Evolutionary conservation across 64 coral and sea anemone genomes (phyloP), one percentile per base, ranked within the genome.

Genomic region (Hydrozoanthus tunicans): DNA sequence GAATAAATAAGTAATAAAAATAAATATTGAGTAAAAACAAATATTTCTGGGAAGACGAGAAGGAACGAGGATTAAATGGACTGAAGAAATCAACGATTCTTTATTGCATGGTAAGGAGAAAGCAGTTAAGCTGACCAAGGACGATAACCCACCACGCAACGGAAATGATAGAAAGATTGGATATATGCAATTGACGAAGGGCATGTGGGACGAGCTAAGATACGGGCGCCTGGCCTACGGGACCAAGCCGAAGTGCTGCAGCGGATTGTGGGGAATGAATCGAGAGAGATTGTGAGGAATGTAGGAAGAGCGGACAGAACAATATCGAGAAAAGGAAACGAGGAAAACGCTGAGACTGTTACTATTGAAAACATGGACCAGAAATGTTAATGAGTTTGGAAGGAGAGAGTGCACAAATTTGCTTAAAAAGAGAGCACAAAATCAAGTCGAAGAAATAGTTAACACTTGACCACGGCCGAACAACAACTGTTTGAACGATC

Each of bases 171-270:
- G 79, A 54, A 81, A 81, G 61, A n/a, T 25, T 53, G 79, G 79
- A 81, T 81, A 62, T 56, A 81, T 81, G 79, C 53, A 81, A 55
- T 23, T 81, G 15, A 81, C 25, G 79, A 81, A 13, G 52, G 79
- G 60, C n/a, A 26, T 81, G 79, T 81, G 79, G 79, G 57, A 81
- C 3, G 61, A 59, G 15, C 53, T 53, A 5, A 55, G 52, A 13
- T 81, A 59, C 60, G 52, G 56, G 15, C 56, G 60, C 26, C 43
- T 81, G n/a, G 61, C 7, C 5, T 72, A 72, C 23, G 69, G 14
- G 69, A 72, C 0, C 0, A 43, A 0, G 32, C 32, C 32, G 0
- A 0, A 43, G 32, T 2, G 32, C 32, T 43, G 32, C 0, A 43
- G 32, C 32, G 32, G 32, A 43, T 43, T 43, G 32, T 43, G 32